Percentiles rank a stretch among this genome's conserved stretches.
phyloP scores from a whole-genome alignment of 2,113 vertebrate genomes.

The Platichthys stellatus region DNA sequence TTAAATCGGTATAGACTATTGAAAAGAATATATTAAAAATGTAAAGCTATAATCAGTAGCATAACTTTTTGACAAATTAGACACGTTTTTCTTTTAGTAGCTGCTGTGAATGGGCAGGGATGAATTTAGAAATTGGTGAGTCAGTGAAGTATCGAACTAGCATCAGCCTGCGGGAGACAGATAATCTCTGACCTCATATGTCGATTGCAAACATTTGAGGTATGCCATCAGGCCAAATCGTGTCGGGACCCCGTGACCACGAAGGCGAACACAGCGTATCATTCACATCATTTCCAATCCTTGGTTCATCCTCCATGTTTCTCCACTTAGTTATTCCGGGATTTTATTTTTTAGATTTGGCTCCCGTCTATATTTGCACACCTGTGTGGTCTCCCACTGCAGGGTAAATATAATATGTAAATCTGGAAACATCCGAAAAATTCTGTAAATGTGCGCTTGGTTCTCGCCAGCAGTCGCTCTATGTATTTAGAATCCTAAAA shows the following conservation, averaged over 20 bases:
- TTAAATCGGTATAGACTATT: too few species aligned
- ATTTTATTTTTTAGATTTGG: constrained; percentile 1
- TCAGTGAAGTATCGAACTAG: background rate
- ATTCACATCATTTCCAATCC: background rate
- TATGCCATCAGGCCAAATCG: background rate
- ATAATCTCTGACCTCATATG: background rate
- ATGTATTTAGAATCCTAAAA: constrained; percentile 45
- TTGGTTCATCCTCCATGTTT: background rate
- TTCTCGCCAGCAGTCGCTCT: constrained; percentile 15
- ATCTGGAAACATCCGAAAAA: constrained; percentile 23
- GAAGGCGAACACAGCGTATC: background rate
- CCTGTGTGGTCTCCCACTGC: constrained; percentile 13
- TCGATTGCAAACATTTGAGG: background rate
- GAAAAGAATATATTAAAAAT: too few species aligned
- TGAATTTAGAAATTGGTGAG: background rate
- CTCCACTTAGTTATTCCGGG: background rate
- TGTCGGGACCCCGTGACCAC: background rate
- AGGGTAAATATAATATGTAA: constrained; percentile 20
- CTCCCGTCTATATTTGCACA: constrained; percentile 1
- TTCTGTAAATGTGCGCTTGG: constrained; percentile 5
- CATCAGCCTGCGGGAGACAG: background rate
- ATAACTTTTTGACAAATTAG: background rate
- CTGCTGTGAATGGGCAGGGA: background rate
- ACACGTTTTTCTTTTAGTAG: background rate
- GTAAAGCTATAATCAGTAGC: too few species aligned